Conservation (phyloP, 1,140 invertebrate species). For the Schmidtea mediterranea region DNA sequence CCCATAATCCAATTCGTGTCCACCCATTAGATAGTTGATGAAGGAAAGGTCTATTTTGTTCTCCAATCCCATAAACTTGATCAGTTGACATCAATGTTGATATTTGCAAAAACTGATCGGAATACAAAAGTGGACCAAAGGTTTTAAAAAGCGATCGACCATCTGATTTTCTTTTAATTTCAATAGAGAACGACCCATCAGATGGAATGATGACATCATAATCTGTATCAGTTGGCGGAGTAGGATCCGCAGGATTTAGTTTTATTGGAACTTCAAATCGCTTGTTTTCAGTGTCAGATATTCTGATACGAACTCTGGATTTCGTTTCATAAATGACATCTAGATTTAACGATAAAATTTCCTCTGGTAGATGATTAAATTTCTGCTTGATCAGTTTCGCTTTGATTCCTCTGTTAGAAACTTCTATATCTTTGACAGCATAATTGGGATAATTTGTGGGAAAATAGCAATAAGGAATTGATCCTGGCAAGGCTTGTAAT, state of each 20-base stretch:
- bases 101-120: not conserved
- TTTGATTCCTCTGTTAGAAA: too few relatives aligned
- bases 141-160: not conserved
- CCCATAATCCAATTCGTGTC: not conserved
- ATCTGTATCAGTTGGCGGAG: too few relatives aligned
- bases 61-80: not conserved
- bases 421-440: too few relatives aligned
- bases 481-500: too few relatives aligned
- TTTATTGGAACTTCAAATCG: too few relatives aligned
- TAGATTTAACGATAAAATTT: not conserved
- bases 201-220: not conserved
- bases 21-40: not conserved
- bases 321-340: not conserved
- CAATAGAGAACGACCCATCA: not conserved
- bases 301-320: not conserved
- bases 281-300: too few relatives aligned
- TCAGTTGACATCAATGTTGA: not conserved
- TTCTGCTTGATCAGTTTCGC: too few relatives aligned
- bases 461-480: slow-evolving; percentile 9
- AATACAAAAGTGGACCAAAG: not conserved
- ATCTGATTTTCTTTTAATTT: not conserved
- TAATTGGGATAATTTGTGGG: slow-evolving; percentile 7
- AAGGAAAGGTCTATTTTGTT: not conserved
- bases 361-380: too few relatives aligned
- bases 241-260: too few relatives aligned